Conservation (phyloP, 2,888 invertebrate genomes). For the Trichogramma evanescens region DNA sequence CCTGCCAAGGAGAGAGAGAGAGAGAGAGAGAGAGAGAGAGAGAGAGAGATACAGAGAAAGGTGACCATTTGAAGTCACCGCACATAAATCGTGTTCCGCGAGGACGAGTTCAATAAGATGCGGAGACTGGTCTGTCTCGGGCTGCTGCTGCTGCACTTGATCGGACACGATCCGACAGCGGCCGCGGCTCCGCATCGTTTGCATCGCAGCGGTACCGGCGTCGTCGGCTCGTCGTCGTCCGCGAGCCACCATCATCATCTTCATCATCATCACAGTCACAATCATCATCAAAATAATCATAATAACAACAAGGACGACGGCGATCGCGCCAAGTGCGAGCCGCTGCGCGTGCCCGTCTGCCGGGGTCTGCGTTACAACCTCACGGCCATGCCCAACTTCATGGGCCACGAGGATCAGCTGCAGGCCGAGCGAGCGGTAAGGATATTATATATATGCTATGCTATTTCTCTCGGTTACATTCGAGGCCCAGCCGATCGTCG, state of each 20-base stretch:
- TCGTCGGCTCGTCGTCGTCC: not conserved
- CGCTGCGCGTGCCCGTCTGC: slow-evolving; percentile 72
- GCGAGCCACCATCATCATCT: not conserved
- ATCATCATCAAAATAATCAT: not conserved
- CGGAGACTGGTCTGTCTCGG: not conserved
- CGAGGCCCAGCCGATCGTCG: not conserved
- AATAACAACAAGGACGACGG: slow-evolving; percentile 28
- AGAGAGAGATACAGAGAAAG: not conserved
- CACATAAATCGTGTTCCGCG: too few species aligned
- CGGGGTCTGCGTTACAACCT: slow-evolving; percentile 78
- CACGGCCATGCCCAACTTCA: slow-evolving; percentile 80
- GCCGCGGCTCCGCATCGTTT: not conserved
- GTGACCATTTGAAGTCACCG: too few species aligned
- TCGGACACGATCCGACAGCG: not conserved
- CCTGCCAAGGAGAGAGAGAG: too few species aligned
- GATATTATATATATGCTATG: not conserved
- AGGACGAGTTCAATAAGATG: too few species aligned
- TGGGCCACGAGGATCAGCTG: slow-evolving; percentile 73
- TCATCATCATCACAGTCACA: not conserved
- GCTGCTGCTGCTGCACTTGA: not conserved
- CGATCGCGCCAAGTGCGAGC: slow-evolving; percentile 60
- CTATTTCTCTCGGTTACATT: not conserved
- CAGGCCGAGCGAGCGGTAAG: slow-evolving; percentile 75
- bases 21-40: not conserved
- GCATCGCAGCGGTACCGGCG: not conserved